A percentile compares a stretch with the other conserved stretches of the same genome.
phyloP scores from a whole-genome alignment of 2,113 vertebrate species.

The Actinemys pallida region DNA sequence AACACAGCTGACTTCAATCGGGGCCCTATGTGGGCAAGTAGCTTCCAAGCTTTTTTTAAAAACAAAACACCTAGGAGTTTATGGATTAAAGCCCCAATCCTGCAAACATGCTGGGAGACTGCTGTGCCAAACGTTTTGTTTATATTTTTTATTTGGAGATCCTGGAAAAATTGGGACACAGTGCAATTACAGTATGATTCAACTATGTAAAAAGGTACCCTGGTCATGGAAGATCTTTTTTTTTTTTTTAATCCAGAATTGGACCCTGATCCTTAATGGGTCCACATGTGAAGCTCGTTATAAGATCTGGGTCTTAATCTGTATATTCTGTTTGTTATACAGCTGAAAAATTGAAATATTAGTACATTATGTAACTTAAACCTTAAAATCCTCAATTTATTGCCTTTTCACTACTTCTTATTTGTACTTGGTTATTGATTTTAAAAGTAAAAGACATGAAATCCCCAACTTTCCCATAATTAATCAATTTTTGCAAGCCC shows the following conservation, averaged over 20 bases:
- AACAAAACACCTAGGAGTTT: background rate
- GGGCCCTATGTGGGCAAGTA: background rate
- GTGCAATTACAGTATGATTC: background rate
- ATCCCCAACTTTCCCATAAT: background rate
- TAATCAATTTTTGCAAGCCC: background rate
- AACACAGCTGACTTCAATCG: background rate
- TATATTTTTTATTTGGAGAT: background rate
- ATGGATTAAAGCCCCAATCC: background rate
- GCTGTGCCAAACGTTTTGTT: background rate
- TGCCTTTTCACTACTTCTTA: fast-evolving
- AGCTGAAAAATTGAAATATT: background rate
- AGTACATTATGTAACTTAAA: background rate
- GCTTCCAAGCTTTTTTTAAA: background rate
- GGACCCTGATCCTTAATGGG: background rate
- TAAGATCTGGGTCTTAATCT: background rate
- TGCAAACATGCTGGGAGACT: background rate
- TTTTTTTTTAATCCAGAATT: fast-evolving
- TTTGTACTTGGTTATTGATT: background rate
- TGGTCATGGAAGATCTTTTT: background rate
- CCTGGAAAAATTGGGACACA: background rate
- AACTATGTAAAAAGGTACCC: background rate
- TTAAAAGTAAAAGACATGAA: fast-evolving
- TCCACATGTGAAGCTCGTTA: background rate
- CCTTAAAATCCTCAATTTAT: too few species aligned
- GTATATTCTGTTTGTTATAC: background rate